A percentile compares a stretch with the other conserved stretches of the same genome.
phyloP scores from a whole-genome alignment of 2,888 invertebrate genomes.

The Amiota minor region DNA sequence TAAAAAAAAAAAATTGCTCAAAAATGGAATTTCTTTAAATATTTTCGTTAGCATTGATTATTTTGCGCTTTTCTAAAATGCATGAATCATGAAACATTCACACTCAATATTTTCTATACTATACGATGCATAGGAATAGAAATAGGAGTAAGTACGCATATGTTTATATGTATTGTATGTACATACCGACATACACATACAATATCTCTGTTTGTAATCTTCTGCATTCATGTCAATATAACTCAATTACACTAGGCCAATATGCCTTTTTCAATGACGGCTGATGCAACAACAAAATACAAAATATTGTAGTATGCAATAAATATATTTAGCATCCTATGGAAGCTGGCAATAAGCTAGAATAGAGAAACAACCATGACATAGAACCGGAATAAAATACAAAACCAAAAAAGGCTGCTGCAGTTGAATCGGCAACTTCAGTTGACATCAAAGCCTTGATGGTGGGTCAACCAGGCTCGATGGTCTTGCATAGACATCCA shows the following conservation, averaged over 20 bases:
- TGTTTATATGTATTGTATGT: not conserved
- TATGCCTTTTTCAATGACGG: constrained; percentile 6
- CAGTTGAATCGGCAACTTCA: not conserved
- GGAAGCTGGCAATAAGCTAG: not conserved
- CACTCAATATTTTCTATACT: too few species aligned
- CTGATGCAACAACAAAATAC: not conserved
- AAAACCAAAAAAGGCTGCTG: constrained; percentile 7
- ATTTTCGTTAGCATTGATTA: too few species aligned
- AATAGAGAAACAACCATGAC: not conserved
- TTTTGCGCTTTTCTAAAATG: too few species aligned
- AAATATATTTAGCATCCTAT: not conserved
- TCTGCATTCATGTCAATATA: not conserved
- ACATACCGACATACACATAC: too few species aligned
- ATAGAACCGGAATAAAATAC: not conserved
- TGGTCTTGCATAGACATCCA: constrained; percentile 49
- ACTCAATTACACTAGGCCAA: constrained; percentile 13
- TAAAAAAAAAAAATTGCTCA: too few species aligned
- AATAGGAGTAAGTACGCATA: not conserved
- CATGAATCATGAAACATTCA: too few species aligned
- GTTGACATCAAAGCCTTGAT: not conserved
- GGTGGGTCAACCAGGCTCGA: not conserved
- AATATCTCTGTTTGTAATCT: too few species aligned
- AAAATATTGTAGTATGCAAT: constrained; percentile 1
- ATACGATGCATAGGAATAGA: too few species aligned
- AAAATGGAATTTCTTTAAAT: too few species aligned